Percentiles rank a stretch among this genome's conserved stretches.
Evolutionary conservation across 2,888 invertebrate species (phyloP).

Genomic region (Azorinus chamasolen): DNA sequence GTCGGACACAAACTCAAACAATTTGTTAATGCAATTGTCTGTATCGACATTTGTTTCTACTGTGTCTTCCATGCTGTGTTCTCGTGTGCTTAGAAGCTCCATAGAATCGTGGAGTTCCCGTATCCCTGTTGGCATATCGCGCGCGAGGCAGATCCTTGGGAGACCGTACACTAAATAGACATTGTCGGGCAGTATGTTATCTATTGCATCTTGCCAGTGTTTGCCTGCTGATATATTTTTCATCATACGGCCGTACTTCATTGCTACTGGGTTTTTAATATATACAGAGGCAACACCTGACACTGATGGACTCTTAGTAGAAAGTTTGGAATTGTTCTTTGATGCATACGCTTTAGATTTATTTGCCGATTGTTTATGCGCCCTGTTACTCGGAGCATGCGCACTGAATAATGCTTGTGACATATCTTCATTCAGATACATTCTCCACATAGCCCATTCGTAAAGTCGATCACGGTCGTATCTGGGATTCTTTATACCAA

Average conservation of each 20-base stretch:
- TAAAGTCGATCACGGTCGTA: constrained; percentile 53
- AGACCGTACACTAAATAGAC: constrained; percentile 51
- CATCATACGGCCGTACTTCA: constrained; percentile 38
- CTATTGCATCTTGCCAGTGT: neutral
- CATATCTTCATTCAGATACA: constrained; percentile 53
- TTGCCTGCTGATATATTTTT: constrained; percentile 12
- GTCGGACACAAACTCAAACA: too few species aligned
- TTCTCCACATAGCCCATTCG: constrained; percentile 60
- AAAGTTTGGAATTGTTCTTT: neutral
- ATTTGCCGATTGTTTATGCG: too few species aligned
- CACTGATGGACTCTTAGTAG: neutral
- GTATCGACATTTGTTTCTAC: neutral
- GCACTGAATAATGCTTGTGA: constrained; percentile 26
- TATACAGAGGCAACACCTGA: constrained; percentile 35
- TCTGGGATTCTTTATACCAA: too few species aligned
- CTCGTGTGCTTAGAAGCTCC: constrained; percentile 4
- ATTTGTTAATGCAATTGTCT: neutral
- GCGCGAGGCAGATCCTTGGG: constrained; percentile 41
- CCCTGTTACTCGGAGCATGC: neutral
- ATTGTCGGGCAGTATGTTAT: constrained; percentile 38
- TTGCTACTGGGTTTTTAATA: constrained; percentile 35
- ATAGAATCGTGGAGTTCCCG: constrained; percentile 32
- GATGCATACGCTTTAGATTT: neutral
- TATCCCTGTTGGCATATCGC: constrained; percentile 24
- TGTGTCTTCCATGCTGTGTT: neutral